Base-by-base conservation (phyloP, 2,888 invertebrate species). In the Hoplodrina ambigua region DNA sequence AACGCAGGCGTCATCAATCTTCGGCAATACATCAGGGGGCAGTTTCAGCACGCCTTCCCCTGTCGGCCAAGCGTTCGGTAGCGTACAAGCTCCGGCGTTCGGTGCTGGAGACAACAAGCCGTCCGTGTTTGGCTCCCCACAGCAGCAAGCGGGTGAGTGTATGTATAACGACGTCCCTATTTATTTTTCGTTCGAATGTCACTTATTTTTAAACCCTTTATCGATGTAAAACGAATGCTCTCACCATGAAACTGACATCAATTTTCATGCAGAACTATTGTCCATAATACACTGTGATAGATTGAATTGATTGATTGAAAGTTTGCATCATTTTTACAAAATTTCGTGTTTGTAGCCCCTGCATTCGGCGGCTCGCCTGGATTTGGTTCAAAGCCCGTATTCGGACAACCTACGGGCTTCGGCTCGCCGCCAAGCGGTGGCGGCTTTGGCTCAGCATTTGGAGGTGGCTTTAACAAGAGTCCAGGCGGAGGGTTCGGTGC, bases 381-480 rank as follows among this genome's bases (percentile, higher is more conserved):
- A 1, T 96, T 96, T 86, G 96, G 96, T 59, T 82, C 93, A 1
- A 93, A 94, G 80, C 91, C 94, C 50, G 92, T 85, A 5, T 96
- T 96, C 78, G 95, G 95, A 44, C 95, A 94, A 82, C 65, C 61
- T 65, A 71, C 75, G 5, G 82, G 60, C 17, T 80, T 80, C 10
- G 75, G 69, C 0, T 74, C 71, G 33, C 63, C 77, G 19, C 58
- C 78, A 7, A 71, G 68, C 62, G 92, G 94, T 30, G 93, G 92
- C 0, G 70, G 75, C 2, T 56, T 78, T 15, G 93, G 93, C 7
- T 92, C 93, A 0, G 85, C 91, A 0, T 94, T 94, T 72, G 91
- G 94, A 72, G 91, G 94, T 17, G 94, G 93, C 0, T 93, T 94
- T 83, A 94, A 92, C 86, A 94, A 94, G 79, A 94, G 94, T 49